Percentiles rank a stretch among this genome's conserved stretches.
phyloP scores from a whole-genome alignment of 2,797 vertebrate species.

The Acanthurus tractus region DNA sequence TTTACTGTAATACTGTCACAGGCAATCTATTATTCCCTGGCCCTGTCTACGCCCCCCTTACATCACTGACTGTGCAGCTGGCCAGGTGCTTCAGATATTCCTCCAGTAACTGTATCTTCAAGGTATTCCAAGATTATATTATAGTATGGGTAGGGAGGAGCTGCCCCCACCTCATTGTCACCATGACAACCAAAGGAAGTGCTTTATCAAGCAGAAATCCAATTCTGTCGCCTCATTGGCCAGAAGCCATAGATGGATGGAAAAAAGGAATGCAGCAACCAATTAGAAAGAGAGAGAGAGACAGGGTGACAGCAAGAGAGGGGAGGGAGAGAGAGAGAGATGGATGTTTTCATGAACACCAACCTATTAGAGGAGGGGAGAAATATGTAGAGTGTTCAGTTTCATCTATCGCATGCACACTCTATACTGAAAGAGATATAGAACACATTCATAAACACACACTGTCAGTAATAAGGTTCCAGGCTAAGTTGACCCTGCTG shows the following conservation, averaged over 20 bases:
- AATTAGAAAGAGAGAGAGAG: constrained; percentile 76
- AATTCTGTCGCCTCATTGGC: constrained; percentile 83
- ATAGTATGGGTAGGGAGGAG: constrained; percentile 41
- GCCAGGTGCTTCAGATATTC: constrained; percentile 52
- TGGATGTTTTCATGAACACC: constrained; percentile 68
- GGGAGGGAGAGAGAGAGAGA: constrained; percentile 34
- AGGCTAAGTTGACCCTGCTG: constrained; percentile 45
- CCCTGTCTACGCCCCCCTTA: constrained; percentile 44
- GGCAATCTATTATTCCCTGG: constrained; percentile 49
- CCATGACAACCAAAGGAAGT: constrained; percentile 73
- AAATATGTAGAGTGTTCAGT: constrained; percentile 57
- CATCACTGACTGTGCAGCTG: constrained; percentile 37
- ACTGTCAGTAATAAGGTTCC: constrained; percentile 51
- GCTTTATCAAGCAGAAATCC: constrained; percentile 84
- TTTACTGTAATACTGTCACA: constrained; percentile 61
- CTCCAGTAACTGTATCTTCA: constrained; percentile 48
- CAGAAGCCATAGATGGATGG: constrained; percentile 75
- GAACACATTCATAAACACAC: constrained; percentile 19
- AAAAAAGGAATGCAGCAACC: constrained; percentile 70
- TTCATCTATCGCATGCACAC: constrained; percentile 31
- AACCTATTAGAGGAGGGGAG: constrained; percentile 64
- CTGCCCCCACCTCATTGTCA: constrained; percentile 56
- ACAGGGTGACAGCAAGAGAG: constrained; percentile 45
- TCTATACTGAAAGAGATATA: constrained; percentile 23
- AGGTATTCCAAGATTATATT: constrained; percentile 52